A percentile compares a stretch with the other conserved stretches of the same genome.
These are phyloP conservation scores for Euwallacea similis DNA, from an alignment of 1,140 invertebrate species.

Conservation along the genomic window DNA sequence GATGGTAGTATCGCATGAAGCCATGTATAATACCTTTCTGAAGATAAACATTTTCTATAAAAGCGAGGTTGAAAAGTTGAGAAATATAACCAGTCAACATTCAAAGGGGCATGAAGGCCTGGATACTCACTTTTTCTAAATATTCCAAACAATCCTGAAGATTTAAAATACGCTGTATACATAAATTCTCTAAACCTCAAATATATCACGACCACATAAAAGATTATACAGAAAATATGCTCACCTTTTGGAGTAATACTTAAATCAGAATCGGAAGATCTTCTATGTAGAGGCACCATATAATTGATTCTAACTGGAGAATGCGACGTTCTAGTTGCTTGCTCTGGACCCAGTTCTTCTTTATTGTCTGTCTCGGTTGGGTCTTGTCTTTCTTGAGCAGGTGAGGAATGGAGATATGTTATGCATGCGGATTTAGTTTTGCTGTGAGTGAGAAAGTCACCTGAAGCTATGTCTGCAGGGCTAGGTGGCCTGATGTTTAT, in stretches of 20 bases:
- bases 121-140: conserved; percentile 53
- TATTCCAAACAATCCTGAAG: conserved; percentile 52
- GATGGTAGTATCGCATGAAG: too few species aligned
- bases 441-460: conserved; percentile 44
- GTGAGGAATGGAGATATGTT: conserved; percentile 47
- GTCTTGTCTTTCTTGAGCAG: conserved; percentile 43
- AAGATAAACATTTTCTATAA: too few species aligned
- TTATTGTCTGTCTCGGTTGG: conserved; percentile 36
- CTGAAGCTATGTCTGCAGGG: conserved; percentile 50
- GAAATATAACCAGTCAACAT: too few species aligned
- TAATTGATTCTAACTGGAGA: conserved; percentile 60
- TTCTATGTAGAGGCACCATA: conserved; percentile 64
- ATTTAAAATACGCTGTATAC: conserved; percentile 39
- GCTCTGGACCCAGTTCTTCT: conserved; percentile 21
- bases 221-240: conserved; percentile 3
- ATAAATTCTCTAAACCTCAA: background rate
- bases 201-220: too few species aligned
- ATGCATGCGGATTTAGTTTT: conserved; percentile 53
- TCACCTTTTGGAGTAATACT: conserved; percentile 90
- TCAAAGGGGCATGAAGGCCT: background rate
- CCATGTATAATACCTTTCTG: too few species aligned
- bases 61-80: too few species aligned
- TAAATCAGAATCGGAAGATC: conserved; percentile 91
- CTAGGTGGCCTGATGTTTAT: conserved; percentile 33
- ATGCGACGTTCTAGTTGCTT: conserved; percentile 49